Evolutionary conservation across 2,797 vertebrate genomes (phyloP).

Genomic region (Gallinago stenura): DNA sequence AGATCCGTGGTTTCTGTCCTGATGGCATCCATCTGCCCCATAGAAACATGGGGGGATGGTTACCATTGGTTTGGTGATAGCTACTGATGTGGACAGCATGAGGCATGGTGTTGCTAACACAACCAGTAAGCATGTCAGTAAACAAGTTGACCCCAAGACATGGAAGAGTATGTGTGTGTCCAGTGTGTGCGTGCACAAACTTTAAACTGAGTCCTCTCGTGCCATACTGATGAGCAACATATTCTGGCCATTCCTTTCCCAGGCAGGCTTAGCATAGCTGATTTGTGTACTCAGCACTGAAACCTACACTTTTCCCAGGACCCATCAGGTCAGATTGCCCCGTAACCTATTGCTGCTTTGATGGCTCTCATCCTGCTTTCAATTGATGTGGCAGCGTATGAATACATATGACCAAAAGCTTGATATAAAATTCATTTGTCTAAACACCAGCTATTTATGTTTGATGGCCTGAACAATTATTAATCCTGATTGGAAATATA

Average conservation of each 20-base stretch:
- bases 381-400: background rate
- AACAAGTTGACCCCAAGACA: background rate
- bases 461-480: slow-evolving; percentile 67
- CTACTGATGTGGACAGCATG: background rate
- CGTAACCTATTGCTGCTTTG: slow-evolving; percentile 48
- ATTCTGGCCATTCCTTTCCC: slow-evolving; percentile 39
- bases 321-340: slow-evolving; percentile 41
- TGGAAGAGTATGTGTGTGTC: background rate
- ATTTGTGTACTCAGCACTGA: slow-evolving; percentile 49
- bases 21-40: background rate
- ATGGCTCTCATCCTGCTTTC: slow-evolving; percentile 60
- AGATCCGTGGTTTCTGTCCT: background rate
- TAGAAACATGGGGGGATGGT: background rate
- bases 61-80: background rate
- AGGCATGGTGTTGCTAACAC: background rate
- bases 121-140: background rate
- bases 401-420: slow-evolving; percentile 46
- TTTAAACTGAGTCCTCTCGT: slow-evolving; percentile 19
- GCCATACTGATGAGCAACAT: slow-evolving; percentile 52
- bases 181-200: background rate
- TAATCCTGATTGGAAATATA: slow-evolving; percentile 74
- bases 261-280: slow-evolving; percentile 41
- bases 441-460: slow-evolving; percentile 54
- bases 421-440: slow-evolving; percentile 66
- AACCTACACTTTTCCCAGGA: slow-evolving; percentile 67